Conservation (phyloP, 1,140 invertebrate genomes). For the Panulirus ornatus region DNA sequence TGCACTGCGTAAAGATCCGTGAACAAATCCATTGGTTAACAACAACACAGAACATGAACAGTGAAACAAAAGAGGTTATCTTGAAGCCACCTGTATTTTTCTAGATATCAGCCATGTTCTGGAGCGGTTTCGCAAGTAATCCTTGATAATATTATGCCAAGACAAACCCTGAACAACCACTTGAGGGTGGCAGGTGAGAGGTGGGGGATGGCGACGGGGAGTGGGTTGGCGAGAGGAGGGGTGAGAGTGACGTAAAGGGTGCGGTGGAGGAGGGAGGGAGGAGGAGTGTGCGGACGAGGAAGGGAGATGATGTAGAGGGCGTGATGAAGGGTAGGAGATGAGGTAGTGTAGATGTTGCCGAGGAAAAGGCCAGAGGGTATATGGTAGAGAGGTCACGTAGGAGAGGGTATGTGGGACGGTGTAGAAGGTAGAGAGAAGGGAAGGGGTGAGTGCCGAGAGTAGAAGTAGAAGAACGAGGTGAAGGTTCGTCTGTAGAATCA, state of each 20-base stretch:
- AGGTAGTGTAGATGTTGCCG: neutral
- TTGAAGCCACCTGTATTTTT: too few relatives aligned
- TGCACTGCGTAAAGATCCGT: too few relatives aligned
- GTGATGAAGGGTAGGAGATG: neutral
- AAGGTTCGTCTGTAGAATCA: too few relatives aligned
- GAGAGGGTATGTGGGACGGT: neutral
- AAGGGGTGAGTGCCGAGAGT: neutral
- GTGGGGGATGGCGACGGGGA: neutral
- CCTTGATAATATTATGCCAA: constrained; percentile 46
- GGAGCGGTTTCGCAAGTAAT: too few relatives aligned
- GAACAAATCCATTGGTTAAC: too few relatives aligned
- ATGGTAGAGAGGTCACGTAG: neutral
- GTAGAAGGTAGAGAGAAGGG: neutral
- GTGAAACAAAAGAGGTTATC: too few relatives aligned
- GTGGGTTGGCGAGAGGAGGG: neutral
- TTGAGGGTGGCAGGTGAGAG: neutral
- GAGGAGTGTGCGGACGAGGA: neutral
- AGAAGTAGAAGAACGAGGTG: neutral
- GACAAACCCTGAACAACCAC: neutral
- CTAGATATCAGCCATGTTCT: too few relatives aligned
- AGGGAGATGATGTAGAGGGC: neutral
- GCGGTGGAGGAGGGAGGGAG: neutral
- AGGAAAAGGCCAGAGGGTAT: neutral
- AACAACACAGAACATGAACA: too few relatives aligned
- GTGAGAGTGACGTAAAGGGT: neutral